Evolutionary conservation across 2,888 invertebrate species (phyloP), one percentile per base, ranked within the genome.

Genomic region (Labia minor): DNA sequence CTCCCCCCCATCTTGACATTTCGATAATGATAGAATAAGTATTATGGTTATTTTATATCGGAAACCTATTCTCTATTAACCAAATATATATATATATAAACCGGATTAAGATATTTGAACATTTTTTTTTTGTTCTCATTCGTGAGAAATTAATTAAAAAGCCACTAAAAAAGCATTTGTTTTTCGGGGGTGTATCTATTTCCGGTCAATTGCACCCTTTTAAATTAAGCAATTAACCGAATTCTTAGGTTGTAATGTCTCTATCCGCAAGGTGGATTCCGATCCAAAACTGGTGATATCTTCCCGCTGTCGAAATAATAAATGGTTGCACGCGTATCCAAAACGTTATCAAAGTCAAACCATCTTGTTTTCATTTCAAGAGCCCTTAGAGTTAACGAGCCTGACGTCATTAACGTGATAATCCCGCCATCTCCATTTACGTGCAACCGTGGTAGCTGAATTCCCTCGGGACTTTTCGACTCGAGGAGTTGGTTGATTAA

Each of bases 281-380:
- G n/a, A n/a, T 33, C 49, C 2, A 16, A 16, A 49, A 49, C 3
- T 3, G 14, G n/a, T 8, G 3, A 49, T 14, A 10, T 49, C 49
- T 14, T 14, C 49, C 16, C 6, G 4, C 8, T 49, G 49, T 49
- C 49, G 49, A 49, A 49, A 49, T 49, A 49, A 49, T 49, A 49
- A 49, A 49, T 49, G 49, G 49, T 49, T 49, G 49, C 49, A 49
- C 49, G 49, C 49, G 49, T 49, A 49, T 49, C 3, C 49, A 49
- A 26, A 49, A 49, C 49, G 49, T 49, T 49, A 49, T 49, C 49
- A 49, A 49, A 49, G 3, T 16, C 49, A 49, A 49, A 3, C 49
- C 49, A 49, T 49, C 49, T 49, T 49, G 49, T 49, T 49, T 49
- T 49, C 49, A 49, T 49, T 49, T 49, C 49, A 49, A 49, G 49